phyloP scores from a whole-genome alignment of 2,797 vertebrate species.

The Cryptoprocta ferox region DNA sequence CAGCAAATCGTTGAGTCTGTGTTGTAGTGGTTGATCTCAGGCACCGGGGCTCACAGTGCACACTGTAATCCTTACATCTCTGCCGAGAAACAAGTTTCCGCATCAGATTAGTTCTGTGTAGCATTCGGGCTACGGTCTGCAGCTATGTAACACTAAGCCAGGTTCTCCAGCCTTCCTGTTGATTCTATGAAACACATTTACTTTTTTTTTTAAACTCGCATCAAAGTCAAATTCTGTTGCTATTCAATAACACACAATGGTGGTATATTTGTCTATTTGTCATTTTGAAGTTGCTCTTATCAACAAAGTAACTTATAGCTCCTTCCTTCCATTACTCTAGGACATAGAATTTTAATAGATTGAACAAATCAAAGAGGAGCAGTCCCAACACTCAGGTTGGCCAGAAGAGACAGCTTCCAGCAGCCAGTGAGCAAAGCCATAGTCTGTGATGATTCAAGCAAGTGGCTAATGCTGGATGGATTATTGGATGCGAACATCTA shows the following conservation, averaged over 20 bases:
- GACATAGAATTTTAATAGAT: neutral
- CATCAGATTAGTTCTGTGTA: neutral
- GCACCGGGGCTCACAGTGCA: neutral
- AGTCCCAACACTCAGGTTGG: neutral
- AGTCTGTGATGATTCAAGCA: neutral
- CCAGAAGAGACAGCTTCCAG: neutral
- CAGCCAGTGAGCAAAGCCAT: neutral
- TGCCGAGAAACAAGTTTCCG: neutral
- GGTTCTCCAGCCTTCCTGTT: neutral
- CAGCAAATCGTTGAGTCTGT: accelerated
- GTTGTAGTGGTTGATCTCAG: neutral
- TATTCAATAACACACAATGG: neutral
- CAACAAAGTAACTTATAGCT: neutral
- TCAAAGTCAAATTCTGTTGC: slow-evolving; percentile 9
- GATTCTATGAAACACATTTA: neutral
- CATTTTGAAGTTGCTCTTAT: neutral
- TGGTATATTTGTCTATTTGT: neutral
- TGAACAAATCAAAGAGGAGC: neutral
- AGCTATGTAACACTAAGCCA: neutral
- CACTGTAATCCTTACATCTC: too few relatives aligned
- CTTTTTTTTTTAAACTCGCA: neutral
- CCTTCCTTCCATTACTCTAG: neutral
- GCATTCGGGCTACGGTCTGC: neutral
- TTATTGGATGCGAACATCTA: neutral
- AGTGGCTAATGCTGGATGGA: neutral